These are phyloP conservation scores for Trichacis sp. DNA, from an alignment of 2,888 invertebrate genomes.

Conservation along the genomic window DNA sequence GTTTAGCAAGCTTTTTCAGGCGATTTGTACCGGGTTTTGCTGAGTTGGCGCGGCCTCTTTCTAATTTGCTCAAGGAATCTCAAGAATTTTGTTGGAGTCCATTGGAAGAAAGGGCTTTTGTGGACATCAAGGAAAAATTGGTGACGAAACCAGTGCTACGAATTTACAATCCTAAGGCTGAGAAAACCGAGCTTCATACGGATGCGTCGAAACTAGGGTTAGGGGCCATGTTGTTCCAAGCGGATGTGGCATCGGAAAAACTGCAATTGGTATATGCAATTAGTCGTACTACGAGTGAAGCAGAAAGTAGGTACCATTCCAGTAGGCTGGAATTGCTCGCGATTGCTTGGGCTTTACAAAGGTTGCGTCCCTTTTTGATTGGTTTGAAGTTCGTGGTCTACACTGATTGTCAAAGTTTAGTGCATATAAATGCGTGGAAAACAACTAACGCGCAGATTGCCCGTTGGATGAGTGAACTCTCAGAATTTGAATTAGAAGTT, in stretches of 20 bases:
- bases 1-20: slow-evolving; percentile 30
- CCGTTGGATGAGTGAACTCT: slow-evolving; percentile 28
- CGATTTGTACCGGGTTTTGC: slow-evolving; percentile 22
- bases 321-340: slow-evolving; percentile 11
- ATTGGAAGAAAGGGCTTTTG: neutral
- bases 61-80: neutral
- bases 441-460: slow-evolving; percentile 46
- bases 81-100: slow-evolving; percentile 12
- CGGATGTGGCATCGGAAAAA: slow-evolving; percentile 25
- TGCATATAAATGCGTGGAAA: slow-evolving; percentile 45
- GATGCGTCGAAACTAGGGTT: slow-evolving; percentile 11
- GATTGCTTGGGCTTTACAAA: slow-evolving; percentile 26
- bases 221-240: slow-evolving; percentile 29
- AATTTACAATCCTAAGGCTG: slow-evolving; percentile 11
- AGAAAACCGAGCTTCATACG: slow-evolving; percentile 21
- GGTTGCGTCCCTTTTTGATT: slow-evolving; percentile 21
- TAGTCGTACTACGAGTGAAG: slow-evolving; percentile 17
- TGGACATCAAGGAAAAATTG: slow-evolving; percentile 2
- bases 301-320: slow-evolving; percentile 1
- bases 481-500: slow-evolving; percentile 32
- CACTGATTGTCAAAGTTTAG: slow-evolving; percentile 45
- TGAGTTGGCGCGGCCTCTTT: slow-evolving; percentile 8
- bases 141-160: neutral
- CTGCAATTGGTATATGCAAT: slow-evolving; percentile 45
- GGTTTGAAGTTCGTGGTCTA: neutral